Conservation (phyloP, 2,797 vertebrate genomes). For the Mus spretus region DNA sequence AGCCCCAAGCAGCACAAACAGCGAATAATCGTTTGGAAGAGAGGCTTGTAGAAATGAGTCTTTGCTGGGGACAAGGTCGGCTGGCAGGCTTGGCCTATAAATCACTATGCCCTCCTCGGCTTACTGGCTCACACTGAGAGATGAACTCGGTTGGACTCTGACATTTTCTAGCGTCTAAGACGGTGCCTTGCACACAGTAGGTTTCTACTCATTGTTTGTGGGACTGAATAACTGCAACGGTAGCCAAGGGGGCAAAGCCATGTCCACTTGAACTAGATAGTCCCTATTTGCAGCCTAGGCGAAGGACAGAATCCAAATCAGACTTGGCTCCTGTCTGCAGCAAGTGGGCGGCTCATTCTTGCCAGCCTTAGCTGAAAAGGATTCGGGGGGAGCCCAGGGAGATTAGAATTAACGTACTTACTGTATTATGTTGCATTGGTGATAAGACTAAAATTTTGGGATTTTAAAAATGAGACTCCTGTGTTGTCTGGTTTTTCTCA, state of each 20-base stretch:
- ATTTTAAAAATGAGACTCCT: slow-evolving; percentile 74
- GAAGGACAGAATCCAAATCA: neutral
- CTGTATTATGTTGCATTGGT: slow-evolving; percentile 64
- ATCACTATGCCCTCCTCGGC: slow-evolving; percentile 55
- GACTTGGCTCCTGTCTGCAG: neutral
- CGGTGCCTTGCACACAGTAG: slow-evolving; percentile 67
- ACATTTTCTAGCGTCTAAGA: neutral
- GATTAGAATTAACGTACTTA: slow-evolving; percentile 60
- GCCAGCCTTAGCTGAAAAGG: slow-evolving; percentile 19
- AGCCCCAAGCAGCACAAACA: slow-evolving; percentile 40
- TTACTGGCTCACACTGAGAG: slow-evolving; percentile 19
- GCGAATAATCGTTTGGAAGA: slow-evolving; percentile 71
- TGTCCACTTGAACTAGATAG: neutral
- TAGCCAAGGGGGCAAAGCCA: neutral
- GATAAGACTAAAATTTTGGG: slow-evolving; percentile 75
- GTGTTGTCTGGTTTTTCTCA: slow-evolving; percentile 73
- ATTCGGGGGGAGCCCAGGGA: neutral
- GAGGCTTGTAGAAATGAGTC: slow-evolving; percentile 66
- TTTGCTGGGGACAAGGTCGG: slow-evolving; percentile 73
- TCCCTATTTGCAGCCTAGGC: neutral
- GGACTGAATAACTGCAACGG: neutral
- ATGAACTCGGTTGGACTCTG: neutral
- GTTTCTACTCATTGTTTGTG: neutral
- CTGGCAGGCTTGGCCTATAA: slow-evolving; percentile 67
- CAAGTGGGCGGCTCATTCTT: neutral